Evolutionary conservation across 2,888 invertebrate genomes (phyloP).

Genomic region (Periphyllus acericola): DNA sequence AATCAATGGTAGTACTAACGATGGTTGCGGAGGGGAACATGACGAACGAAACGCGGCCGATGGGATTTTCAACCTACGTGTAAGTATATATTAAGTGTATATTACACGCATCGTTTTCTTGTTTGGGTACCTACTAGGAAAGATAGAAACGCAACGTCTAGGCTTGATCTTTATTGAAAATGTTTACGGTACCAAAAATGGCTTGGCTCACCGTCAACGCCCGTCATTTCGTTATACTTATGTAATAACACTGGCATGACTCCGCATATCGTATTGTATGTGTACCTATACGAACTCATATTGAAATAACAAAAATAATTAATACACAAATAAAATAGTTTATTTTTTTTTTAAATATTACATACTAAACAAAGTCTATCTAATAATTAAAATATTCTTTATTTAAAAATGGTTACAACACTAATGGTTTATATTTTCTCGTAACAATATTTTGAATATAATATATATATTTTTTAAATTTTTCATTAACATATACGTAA

Average conservation of each 20-base stretch:
- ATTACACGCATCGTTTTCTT: too few species aligned
- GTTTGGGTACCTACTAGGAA: too few species aligned
- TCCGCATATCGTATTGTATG: neutral
- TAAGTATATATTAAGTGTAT: too few species aligned
- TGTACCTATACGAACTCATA: neutral
- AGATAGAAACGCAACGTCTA: too few species aligned
- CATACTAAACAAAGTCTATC: slow-evolving; percentile 53
- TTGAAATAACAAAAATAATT: neutral
- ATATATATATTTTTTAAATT: slow-evolving; percentile 23
- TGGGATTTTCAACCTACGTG: too few species aligned
- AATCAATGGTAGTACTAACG: too few species aligned
- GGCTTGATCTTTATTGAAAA: too few species aligned
- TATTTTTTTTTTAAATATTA: slow-evolving; percentile 37
- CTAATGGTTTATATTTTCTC: slow-evolving; percentile 47
- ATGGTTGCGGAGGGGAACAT: too few species aligned
- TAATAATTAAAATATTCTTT: slow-evolving; percentile 57
- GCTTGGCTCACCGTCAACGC: neutral
- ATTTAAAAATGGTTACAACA: slow-evolving; percentile 35
- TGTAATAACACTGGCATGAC: neutral
- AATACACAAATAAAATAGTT: slow-evolving; percentile 60
- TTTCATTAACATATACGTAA: slow-evolving; percentile 39
- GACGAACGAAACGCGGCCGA: too few species aligned
- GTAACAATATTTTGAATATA: slow-evolving; percentile 45
- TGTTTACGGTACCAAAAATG: neutral
- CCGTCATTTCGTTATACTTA: neutral